phyloP scores from a whole-genome alignment of 2,797 vertebrate genomes.

The Heteromormyrus szaboi region DNA sequence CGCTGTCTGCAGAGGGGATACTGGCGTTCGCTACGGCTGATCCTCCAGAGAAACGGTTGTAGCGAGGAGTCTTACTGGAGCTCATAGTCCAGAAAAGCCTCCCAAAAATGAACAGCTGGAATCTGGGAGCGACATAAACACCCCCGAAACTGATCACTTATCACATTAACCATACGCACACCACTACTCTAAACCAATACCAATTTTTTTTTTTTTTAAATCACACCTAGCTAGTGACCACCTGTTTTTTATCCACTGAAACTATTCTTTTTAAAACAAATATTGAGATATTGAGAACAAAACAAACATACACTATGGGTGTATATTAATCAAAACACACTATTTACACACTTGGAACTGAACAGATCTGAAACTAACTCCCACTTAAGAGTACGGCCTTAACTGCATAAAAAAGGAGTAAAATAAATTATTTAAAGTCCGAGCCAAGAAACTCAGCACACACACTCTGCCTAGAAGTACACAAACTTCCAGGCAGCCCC shows the following conservation, averaged over 20 bases:
- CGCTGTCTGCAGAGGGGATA: constrained; percentile 55
- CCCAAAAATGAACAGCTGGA: constrained; percentile 45
- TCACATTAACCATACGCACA: background rate
- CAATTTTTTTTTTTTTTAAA: background rate
- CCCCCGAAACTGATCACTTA: background rate
- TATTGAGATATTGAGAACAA: background rate
- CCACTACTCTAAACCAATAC: background rate
- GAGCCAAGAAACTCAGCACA: background rate
- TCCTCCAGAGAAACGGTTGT: constrained; percentile 64
- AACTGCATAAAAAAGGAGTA: background rate
- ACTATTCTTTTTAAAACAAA: background rate
- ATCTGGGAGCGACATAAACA: constrained; percentile 45
- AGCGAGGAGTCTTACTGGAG: constrained; percentile 60
- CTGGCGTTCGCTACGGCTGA: constrained; percentile 50
- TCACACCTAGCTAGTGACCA: background rate
- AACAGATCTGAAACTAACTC: background rate
- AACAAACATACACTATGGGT: background rate
- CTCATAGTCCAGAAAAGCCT: constrained; percentile 70
- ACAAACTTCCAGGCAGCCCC: background rate
- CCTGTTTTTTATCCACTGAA: background rate
- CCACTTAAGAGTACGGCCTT: background rate
- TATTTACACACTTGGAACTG: background rate
- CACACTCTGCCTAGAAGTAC: background rate
- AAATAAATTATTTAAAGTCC: background rate
- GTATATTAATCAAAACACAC: background rate